Base-by-base conservation (phyloP, 2,888 invertebrate genomes). In the Hoplodrina blanda region DNA sequence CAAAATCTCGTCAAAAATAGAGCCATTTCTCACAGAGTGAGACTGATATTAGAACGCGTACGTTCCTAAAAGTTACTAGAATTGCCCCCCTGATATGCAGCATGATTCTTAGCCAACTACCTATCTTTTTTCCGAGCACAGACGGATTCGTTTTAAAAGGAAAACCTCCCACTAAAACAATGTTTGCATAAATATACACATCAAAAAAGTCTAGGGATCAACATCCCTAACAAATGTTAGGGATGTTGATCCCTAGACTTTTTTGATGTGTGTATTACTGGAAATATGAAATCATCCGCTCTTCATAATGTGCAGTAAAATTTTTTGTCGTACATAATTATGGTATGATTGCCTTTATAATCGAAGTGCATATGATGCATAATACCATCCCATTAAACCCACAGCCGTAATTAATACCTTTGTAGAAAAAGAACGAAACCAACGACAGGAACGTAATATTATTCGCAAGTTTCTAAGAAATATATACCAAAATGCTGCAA, bases 351-450 rank as follows among this genome's bases (percentile, higher is more conserved):
- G 86, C 86, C 85, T 83, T 89, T 85, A 90, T 89, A 89, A 91
- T 90, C 85, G 85, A 88, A 88, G 88, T 92, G 93, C 87, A 87
- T 84, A 87, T 85, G 83, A 88, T 90, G 90, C 91, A 93, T 93
- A 94, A 93, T 93, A 82, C 85, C 88, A 85, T 87, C 89, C 91
- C 90, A 93, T 94, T 91, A 92, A 91, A 85, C 79, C 81, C 87
- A 82, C 78, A 80, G 83, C 85, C 87, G 85, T 92, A 93, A 94
- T 94, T 94, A 94, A 92, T 91, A 91, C 86, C 87, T 86, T 72
- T 76, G 81, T 80, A 84, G 82, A 88, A 91, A 90, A 89, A 90
- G 83, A 79, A 85, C 87, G 87, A 91, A 84, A 62, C 67, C 88
- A 90, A 93, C 91, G 91, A 90, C 90, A 87, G 70, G 82, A 78